These are phyloP conservation scores for Micrastur ruficollis DNA, from an alignment of 2,797 vertebrate species.

Conservation along the genomic window DNA sequence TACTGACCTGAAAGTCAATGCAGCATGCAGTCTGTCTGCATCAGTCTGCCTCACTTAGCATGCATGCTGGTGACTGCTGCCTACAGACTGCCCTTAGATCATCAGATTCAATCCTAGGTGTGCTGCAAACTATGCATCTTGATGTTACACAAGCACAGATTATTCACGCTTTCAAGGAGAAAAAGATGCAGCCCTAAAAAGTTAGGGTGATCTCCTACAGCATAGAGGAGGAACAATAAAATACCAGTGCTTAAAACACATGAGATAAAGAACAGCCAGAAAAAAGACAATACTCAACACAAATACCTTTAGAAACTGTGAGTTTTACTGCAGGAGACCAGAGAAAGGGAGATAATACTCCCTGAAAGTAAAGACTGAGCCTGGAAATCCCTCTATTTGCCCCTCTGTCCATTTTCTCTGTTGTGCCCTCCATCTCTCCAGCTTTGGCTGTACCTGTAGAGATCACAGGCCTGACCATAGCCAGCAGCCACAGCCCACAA, in stretches of 20 bases:
- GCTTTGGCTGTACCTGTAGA: slow-evolving; percentile 83
- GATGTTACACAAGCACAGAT: background rate
- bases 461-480: slow-evolving; percentile 87
- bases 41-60: background rate
- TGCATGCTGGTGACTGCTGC: background rate
- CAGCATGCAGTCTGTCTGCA: background rate
- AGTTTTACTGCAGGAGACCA: background rate
- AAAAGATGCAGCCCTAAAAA: background rate
- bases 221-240: background rate
- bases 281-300: background rate
- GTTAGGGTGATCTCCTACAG: background rate
- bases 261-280: background rate
- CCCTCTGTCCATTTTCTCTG: no score
- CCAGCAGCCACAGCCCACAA: slow-evolving; percentile 88
- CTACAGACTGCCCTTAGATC: background rate
- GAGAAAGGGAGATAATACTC: background rate
- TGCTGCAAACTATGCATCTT: background rate
- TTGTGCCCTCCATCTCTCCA: background rate
- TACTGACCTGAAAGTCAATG: rapidly evolving
- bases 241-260: background rate
- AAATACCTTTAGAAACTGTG: background rate
- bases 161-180: background rate
- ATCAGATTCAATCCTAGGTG: background rate
- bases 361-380: background rate
- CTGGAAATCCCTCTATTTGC: background rate